These are phyloP conservation scores for Melozone crissalis DNA, from an alignment of 2,113 vertebrate species.

Conservation along the genomic window DNA sequence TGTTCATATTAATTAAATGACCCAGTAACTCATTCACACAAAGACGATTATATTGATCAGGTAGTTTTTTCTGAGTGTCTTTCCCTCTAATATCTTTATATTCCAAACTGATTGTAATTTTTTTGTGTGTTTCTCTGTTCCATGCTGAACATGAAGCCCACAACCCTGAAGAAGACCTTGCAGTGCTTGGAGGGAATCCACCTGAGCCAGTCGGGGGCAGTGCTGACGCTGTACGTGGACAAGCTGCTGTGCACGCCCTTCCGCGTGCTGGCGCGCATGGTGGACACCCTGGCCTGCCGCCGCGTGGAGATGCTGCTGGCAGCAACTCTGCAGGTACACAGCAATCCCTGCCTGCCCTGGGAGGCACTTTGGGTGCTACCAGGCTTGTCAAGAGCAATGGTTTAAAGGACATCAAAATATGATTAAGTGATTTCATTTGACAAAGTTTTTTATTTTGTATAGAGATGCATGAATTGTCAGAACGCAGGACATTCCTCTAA, in stretches of 20 bases:
- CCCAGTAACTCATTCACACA: neutral
- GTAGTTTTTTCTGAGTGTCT: neutral
- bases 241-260: conserved; percentile 91
- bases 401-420: neutral
- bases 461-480: fast-evolving
- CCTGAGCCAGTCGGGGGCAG: conserved; percentile 94
- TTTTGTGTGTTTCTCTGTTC: neutral
- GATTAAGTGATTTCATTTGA: neutral
- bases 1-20: neutral
- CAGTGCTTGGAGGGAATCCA: conserved; percentile 98
- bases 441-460: neutral
- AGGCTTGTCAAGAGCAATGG: neutral
- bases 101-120: neutral
- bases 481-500: no score
- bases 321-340: conserved; percentile 88
- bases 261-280: conserved; percentile 93
- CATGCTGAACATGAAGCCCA: conserved; percentile 76
- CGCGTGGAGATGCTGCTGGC: conserved; percentile 97
- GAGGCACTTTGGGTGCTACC: neutral
- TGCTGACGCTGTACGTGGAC: conserved; percentile 92
- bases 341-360: neutral
- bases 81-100: neutral
- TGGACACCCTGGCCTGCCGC: conserved; percentile 94
- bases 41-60: neutral
- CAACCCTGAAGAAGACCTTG: conserved; percentile 90